A percentile compares a stretch with the other conserved stretches of the same genome.
Evolutionary conservation across 2,113 vertebrate genomes (phyloP).

Genomic region (Rhinolophus ferrumequinum): DNA sequence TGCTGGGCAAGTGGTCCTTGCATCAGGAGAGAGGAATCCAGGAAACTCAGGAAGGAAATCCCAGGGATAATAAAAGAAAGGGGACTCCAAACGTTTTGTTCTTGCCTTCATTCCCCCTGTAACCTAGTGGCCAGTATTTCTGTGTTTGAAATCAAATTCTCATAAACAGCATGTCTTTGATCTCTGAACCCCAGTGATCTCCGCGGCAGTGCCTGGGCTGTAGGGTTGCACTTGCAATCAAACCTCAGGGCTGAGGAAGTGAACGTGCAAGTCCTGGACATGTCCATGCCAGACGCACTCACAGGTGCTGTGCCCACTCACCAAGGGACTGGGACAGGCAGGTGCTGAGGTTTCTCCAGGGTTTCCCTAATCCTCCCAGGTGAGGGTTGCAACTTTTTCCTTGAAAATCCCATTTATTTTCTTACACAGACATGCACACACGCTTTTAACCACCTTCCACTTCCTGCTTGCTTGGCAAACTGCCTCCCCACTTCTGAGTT

Average conservation of each 20-base stretch:
- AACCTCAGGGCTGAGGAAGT: background rate
- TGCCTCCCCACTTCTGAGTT: background rate
- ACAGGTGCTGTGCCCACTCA: background rate
- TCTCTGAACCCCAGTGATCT: background rate
- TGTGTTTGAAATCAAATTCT: background rate
- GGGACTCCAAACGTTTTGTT: background rate
- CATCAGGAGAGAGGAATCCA: fast-evolving
- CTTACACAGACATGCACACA: too few species aligned
- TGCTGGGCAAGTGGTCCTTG: background rate
- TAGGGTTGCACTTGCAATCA: too few species aligned
- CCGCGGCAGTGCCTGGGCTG: background rate
- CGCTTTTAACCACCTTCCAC: background rate
- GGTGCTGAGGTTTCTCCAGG: too few species aligned
- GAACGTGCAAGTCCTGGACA: background rate
- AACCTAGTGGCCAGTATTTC: too few species aligned
- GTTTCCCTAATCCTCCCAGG: background rate
- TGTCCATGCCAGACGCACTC: fast-evolving
- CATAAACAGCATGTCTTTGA: fast-evolving
- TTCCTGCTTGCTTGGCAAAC: background rate
- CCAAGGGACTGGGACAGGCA: too few species aligned
- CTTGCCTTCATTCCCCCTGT: background rate
- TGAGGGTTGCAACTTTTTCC: background rate
- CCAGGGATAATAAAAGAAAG: fast-evolving
- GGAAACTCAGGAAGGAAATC: background rate
- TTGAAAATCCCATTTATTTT: background rate